Conservation (phyloP, 2,888 invertebrate species). For the Lasioglossum leucozonium region DNA sequence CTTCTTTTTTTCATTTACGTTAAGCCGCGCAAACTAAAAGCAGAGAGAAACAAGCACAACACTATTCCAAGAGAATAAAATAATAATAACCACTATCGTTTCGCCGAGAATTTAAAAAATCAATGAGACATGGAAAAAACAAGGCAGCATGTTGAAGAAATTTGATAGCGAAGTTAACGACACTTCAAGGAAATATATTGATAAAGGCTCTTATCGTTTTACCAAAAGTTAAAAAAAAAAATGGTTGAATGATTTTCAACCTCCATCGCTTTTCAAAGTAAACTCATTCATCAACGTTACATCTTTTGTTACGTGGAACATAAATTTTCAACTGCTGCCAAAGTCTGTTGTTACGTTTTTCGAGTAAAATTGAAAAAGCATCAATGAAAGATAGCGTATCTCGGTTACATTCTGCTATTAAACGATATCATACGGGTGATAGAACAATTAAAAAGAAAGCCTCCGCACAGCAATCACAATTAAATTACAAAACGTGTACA, state of each 20-base stretch:
- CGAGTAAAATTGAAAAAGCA: neutral
- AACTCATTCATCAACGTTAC: neutral
- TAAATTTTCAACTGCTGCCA: neutral
- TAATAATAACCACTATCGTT: neutral
- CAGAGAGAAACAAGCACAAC: neutral
- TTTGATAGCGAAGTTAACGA: too few relatives aligned
- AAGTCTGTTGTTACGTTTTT: neutral
- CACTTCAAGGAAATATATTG: neutral
- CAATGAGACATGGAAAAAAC: neutral
- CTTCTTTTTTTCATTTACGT: neutral
- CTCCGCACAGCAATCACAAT: too few relatives aligned
- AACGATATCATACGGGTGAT: neutral
- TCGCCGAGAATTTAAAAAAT: too few relatives aligned
- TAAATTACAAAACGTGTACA: neutral
- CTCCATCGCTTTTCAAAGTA: neutral
- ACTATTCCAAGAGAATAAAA: neutral
- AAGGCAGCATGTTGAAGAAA: too few relatives aligned
- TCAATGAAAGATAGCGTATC: neutral
- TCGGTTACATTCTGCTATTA: neutral
- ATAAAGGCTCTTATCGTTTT: neutral
- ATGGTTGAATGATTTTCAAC: too few relatives aligned
- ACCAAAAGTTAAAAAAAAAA: neutral
- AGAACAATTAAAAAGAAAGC: neutral
- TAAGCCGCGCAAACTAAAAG: neutral
- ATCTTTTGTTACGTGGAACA: neutral